A percentile compares a stretch with the other conserved stretches of the same genome.
These are phyloP conservation scores for Philopedon plagiatum DNA, from an alignment of 2,888 invertebrate genomes.

Conservation along the genomic window DNA sequence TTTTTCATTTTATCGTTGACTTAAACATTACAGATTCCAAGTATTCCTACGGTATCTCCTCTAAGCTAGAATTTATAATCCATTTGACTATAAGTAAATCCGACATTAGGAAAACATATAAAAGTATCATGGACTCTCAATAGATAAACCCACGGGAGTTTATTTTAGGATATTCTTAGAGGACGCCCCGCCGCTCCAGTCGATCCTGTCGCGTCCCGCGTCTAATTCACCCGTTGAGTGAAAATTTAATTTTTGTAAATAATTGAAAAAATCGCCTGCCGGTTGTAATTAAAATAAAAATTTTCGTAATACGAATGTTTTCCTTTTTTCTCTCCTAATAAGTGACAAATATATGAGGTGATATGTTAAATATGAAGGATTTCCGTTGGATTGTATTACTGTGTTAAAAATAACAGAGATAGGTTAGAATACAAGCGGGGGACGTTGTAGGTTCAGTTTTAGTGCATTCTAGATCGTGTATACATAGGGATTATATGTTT, in stretches of 20 bases:
- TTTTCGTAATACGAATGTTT: neutral
- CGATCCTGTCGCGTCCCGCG: conserved; percentile 27
- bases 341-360: conserved; percentile 1
- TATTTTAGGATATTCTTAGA: conserved; percentile 45
- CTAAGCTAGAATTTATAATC: neutral
- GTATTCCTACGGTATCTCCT: neutral
- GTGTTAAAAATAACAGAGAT: conserved; percentile 18
- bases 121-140: conserved; percentile 30
- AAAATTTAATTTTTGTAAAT: neutral
- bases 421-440: neutral
- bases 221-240: conserved; percentile 17
- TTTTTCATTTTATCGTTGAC: neutral
- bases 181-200: conserved; percentile 38
- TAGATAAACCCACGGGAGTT: conserved; percentile 38
- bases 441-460: conserved; percentile 11
- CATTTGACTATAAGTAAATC: conserved; percentile 11
- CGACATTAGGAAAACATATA: conserved; percentile 27
- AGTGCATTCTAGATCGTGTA: conserved; percentile 9
- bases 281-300: conserved; percentile 1
- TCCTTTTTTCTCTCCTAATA: neutral
- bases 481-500: neutral
- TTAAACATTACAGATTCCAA: too few species aligned
- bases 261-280: neutral
- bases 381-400: neutral
- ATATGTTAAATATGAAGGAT: conserved; percentile 4